Base-by-base conservation (phyloP, 1,140 invertebrate species). In the Tetragonula clypearis region DNA sequence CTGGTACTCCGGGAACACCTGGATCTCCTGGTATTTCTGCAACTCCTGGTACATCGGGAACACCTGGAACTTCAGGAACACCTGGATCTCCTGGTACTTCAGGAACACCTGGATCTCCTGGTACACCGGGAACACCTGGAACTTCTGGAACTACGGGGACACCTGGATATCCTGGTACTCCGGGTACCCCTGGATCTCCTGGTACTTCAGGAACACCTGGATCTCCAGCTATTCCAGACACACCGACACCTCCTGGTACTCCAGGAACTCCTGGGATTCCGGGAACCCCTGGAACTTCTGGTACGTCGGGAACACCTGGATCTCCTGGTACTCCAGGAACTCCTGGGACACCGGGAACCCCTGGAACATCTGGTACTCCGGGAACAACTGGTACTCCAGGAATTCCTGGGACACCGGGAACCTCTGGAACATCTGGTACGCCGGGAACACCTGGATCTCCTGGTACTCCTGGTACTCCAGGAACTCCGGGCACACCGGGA, bases 201-300 rank as follows among this genome's bases (percentile, higher is more conserved):
- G 71, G 77, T 0, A 62, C 6, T 0, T 69, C 76, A 0, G 83
- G 75, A 0, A 41, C 17, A 5, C 68, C 82, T 53, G 72, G 72
- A 15, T 1, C 65, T 12, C 19, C 30, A 41, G 68, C 35, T 26
- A 66, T 1, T 2, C 95, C 96, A 88, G 97, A 97, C 62, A 96
- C 96, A 88, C 94, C 95, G 21, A 75, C 82, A 41, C 35, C 74
- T 23, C 41, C 41, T 30, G 30, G 30, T 30, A 30, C 30, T 30
- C 30, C 30, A 30, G 30, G 30, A 30, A 30, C 30, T 30, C 30
- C 30, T 30, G 30, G 30, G 30, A 1, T 30, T 30, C 30, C 30
- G 30, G 30, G 30, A 30, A 30, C 30, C 30, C 30, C 30, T 30
- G 41, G 41, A 41, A 8, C 41, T 6, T 6, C 41, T 68, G 80